Conservation (phyloP, 1,140 invertebrate species). For the Brevipalpus yothersi region DNA sequence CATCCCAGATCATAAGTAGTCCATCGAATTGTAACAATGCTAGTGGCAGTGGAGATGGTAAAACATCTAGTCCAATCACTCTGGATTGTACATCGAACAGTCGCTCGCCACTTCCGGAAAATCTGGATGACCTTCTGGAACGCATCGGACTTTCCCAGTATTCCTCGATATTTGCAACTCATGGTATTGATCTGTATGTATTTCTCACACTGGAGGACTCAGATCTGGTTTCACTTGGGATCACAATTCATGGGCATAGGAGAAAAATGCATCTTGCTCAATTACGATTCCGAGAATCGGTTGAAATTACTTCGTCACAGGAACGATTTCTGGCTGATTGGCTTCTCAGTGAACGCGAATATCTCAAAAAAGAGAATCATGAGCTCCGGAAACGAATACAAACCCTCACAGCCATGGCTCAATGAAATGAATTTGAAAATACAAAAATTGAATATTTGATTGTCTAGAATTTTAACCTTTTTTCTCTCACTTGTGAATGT, state of each 20-base stretch:
- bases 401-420: too few relatives aligned
- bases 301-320: neutral
- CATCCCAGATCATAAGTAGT: neutral
- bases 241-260: neutral
- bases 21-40: neutral
- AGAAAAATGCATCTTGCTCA: neutral
- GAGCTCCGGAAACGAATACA: neutral
- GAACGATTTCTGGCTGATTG: neutral
- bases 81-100: neutral
- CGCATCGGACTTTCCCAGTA: neutral
- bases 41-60: neutral
- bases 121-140: neutral
- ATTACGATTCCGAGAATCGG: conserved; percentile 1
- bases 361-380: neutral
- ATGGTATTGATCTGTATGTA: neutral
- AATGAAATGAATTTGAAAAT: too few relatives aligned
- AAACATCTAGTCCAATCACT: neutral
- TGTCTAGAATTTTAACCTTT: too few relatives aligned
- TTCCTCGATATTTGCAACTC: neutral
- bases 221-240: neutral
- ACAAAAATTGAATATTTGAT: too few relatives aligned
- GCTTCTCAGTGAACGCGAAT: neutral
- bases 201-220: neutral
- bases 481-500: too few relatives aligned
- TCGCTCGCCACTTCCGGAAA: neutral